Base-by-base conservation (phyloP, 2,797 vertebrate species). In the Miichthys miiuy region DNA sequence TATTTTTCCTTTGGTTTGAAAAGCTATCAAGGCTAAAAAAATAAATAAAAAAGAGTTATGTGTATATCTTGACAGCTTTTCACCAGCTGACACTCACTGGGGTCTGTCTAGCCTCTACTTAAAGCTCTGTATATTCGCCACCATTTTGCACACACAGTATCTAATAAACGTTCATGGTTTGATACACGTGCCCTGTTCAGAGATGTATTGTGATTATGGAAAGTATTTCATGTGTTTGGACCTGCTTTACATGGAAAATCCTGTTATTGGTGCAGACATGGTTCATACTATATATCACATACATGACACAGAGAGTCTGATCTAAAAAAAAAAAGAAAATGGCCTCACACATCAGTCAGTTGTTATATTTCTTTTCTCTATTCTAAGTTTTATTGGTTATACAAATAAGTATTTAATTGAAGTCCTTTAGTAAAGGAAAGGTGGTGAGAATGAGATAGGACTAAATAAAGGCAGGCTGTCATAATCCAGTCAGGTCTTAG, bases 101-200 rank as follows among this genome's bases (percentile, higher is more conserved):
- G 38, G 18, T 79, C 76, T 52, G 61, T 84, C 38, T 75, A 23
- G 54, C n/a, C 16, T 65, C 17, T 34, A 50, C 68, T 55, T 54
- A 41, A 52, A 80, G 72, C 72, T 85, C 67, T 71, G 87, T 83
- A 79, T 74, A 77, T 68, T 75, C 58, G 70, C 69, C 81, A 85
- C 61, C 61, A 77, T 82, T 90, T 92, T 90, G 80, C 87, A 86
- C 80, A 92, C 9, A 34, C 38, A 41, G 51, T 58, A 84, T 91
- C 80, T 88, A 91, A 92, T 91, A 92, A 86, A 91, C 72, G 65
- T 88, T 87, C 56, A 58, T 79, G 68, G 80, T 74, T 87, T 84
- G 60, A 55, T 70, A 80, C 57, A 73, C 3, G 21, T 62, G 30
- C 18, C 30, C 48, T 54, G 34, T 57, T 52, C 48, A 38, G 25